Evolutionary conservation across 2,797 vertebrate genomes (phyloP).

Genomic region (Delichon dasypus): DNA sequence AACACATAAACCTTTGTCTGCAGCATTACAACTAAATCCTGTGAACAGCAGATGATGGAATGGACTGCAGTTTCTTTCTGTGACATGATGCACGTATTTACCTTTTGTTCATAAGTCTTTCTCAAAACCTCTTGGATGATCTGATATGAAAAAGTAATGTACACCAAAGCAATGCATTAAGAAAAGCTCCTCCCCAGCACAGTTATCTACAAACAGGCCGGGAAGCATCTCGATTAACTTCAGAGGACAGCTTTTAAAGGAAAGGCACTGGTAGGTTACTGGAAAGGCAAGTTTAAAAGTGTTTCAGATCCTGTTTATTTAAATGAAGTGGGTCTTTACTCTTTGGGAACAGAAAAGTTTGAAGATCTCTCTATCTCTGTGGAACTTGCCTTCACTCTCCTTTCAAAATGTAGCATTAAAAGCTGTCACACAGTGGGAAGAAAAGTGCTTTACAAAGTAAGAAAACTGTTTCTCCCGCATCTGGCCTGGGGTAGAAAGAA

Average conservation of each 20-base stretch:
- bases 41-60: background rate
- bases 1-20: background rate
- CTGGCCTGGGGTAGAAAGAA: slow-evolving; percentile 42
- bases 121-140: background rate
- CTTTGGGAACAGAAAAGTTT: background rate
- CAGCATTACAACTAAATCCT: background rate
- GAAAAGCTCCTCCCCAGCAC: background rate
- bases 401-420: background rate
- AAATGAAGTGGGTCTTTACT: background rate
- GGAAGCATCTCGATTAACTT: background rate
- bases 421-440: background rate
- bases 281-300: background rate
- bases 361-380: background rate
- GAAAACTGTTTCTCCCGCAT: background rate
- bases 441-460: slow-evolving; percentile 9
- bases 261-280: background rate
- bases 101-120: background rate
- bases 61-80: background rate
- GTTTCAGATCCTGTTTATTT: background rate
- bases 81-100: background rate
- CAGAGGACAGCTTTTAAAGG: background rate
- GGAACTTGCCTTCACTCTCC: background rate
- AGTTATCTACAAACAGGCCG: background rate
- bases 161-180: background rate
- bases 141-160: background rate